Evolutionary conservation across 2,888 invertebrate genomes (phyloP).

Genomic region (Metalampra italica): DNA sequence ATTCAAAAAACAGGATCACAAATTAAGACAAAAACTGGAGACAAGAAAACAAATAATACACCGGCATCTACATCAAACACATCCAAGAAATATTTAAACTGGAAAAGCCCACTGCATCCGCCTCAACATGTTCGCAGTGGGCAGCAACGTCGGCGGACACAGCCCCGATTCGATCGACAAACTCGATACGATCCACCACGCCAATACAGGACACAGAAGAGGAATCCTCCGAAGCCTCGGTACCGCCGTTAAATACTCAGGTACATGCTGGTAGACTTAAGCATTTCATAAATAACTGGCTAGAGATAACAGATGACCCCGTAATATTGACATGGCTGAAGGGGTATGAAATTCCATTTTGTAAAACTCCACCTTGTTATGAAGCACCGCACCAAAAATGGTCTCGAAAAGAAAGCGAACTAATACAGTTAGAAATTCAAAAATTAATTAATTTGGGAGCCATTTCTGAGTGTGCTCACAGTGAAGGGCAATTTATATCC

Average conservation of each 20-base stretch:
- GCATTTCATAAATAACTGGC: not conserved
- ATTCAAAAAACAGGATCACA: not conserved
- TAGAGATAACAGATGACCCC: constrained; percentile 1
- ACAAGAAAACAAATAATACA: too few relatives aligned
- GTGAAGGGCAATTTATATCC: not conserved
- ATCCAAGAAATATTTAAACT: not conserved
- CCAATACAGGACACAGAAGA: not conserved
- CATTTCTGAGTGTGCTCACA: not conserved
- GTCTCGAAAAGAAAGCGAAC: not conserved
- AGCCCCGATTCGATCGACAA: not conserved
- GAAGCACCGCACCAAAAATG: not conserved
- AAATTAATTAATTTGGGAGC: not conserved
- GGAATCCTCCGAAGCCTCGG: not conserved
- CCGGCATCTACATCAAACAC: too few relatives aligned
- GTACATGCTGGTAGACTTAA: constrained; percentile 5
- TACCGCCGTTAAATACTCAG: not conserved
- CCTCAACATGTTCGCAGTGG: not conserved
- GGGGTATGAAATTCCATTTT: constrained; percentile 3
- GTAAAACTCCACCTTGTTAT: not conserved
- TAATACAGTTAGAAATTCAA: not conserved
- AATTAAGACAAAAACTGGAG: not conserved
- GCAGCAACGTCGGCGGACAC: not conserved
- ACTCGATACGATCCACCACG: not conserved
- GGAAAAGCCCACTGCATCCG: not conserved
- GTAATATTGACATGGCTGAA: not conserved